phyloP scores from a whole-genome alignment of 1,140 invertebrate species.

The Cyclina sinensis region DNA sequence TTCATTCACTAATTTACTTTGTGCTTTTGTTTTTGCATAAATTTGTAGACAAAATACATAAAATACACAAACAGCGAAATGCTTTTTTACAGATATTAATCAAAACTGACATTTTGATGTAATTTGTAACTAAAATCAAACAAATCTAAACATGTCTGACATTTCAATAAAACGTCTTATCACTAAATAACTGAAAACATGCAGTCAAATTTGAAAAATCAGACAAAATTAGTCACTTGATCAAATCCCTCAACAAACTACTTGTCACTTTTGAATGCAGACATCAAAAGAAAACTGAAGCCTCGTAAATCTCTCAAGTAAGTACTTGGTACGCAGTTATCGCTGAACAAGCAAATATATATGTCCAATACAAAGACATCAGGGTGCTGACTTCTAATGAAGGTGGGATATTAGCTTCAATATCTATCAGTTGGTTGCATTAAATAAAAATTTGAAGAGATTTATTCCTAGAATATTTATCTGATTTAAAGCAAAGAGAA shows the following conservation, averaged over 20 bases:
- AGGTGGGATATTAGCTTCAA: conserved; percentile 6
- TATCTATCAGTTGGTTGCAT: not conserved
- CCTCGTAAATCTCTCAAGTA: not conserved
- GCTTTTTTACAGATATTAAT: too few relatives aligned
- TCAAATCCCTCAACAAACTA: conserved; percentile 33
- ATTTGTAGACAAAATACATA: too few relatives aligned
- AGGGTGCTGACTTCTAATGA: not conserved
- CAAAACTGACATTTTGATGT: not conserved
- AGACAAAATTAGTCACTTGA: conserved; percentile 13
- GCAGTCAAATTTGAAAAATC: conserved; percentile 46
- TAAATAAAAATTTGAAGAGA: not conserved
- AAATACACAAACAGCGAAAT: too few relatives aligned
- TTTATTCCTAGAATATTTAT: not conserved
- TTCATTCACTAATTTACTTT: too few relatives aligned
- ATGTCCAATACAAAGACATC: not conserved
- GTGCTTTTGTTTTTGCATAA: too few relatives aligned
- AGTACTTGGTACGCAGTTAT: conserved; percentile 11
- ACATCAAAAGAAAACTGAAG: conserved; percentile 44
- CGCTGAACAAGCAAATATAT: conserved; percentile 34
- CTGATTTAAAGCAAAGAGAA: not conserved
- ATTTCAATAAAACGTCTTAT: conserved; percentile 18
- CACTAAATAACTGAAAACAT: conserved; percentile 11
- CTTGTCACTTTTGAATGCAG: conserved; percentile 19
- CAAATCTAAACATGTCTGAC: not conserved
- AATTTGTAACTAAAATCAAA: not conserved